These are phyloP conservation scores for Pseudolaguvia tuberculata DNA, from an alignment of 2,113 vertebrate species.

Conservation along the genomic window DNA sequence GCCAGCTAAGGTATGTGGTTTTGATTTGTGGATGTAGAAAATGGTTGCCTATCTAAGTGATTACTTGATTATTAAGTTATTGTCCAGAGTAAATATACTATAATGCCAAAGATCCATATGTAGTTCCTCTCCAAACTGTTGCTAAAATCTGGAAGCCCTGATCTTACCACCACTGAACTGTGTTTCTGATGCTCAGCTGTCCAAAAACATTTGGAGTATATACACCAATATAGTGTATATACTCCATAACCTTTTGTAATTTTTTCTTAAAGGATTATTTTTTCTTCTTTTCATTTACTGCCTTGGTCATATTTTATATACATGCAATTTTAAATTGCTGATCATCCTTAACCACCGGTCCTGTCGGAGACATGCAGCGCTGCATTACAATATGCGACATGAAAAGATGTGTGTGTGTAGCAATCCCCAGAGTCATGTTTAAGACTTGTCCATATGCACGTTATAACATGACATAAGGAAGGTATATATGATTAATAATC, in stretches of 20 bases:
- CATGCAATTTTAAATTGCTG: not conserved
- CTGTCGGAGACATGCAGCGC: not conserved
- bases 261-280: too few relatives aligned
- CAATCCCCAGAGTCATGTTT: too few relatives aligned
- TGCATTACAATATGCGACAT: not conserved
- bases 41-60: not conserved
- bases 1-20: not conserved
- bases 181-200: too few relatives aligned
- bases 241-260: not conserved
- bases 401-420: not conserved
- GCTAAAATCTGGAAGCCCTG: too few relatives aligned
- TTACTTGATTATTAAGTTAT: not conserved
- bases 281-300: not conserved
- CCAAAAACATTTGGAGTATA: too few relatives aligned
- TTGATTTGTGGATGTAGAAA: not conserved
- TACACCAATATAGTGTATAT: not conserved
- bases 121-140: too few relatives aligned
- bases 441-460: not conserved
- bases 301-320: not conserved
- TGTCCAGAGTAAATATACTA: not conserved
- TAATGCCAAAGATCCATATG: too few relatives aligned
- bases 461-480: not conserved
- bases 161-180: too few relatives aligned
- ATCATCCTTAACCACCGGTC: not conserved
- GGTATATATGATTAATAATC: not conserved